A percentile compares a stretch with the other conserved stretches of the same genome.
phyloP scores from a whole-genome alignment of 1,140 invertebrate genomes.

The Brachionus asplanchnoidis region DNA sequence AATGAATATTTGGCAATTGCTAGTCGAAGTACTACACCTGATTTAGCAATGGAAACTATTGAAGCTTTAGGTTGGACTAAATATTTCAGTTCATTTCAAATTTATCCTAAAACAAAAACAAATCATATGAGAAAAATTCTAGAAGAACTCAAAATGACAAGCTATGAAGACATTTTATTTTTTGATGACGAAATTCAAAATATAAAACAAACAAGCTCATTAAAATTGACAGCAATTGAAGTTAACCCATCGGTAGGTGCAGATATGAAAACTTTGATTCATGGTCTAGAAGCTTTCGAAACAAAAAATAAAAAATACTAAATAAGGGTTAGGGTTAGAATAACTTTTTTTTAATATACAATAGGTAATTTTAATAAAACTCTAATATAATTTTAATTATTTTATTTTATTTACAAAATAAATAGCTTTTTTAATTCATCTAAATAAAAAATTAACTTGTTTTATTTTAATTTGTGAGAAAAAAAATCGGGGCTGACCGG shows the following conservation, averaged over 20 bases:
- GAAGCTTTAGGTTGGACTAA: not conserved
- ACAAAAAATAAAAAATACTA: not conserved
- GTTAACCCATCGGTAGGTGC: not conserved
- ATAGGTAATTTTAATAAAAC: too few species aligned
- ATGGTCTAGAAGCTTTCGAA: not conserved
- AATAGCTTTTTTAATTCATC: not conserved
- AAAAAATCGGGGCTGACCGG: constrained; percentile 25
- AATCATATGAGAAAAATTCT: constrained; percentile 16
- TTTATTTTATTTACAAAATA: not conserved
- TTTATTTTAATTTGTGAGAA: not conserved
- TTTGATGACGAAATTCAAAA: constrained; percentile 26
- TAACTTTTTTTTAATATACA: too few species aligned
- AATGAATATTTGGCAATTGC: constrained; percentile 13
- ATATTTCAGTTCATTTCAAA: constrained; percentile 41
- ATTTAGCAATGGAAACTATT: constrained; percentile 29
- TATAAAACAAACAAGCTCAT: not conserved
- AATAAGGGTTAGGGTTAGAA: too few species aligned
- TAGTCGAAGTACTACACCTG: constrained; percentile 4
- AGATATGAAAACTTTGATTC: not conserved
- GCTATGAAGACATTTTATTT: constrained; percentile 12
- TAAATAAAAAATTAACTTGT: not conserved
- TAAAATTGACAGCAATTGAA: not conserved
- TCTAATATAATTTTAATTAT: not conserved
- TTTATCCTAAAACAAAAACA: constrained; percentile 22
- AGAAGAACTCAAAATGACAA: not conserved